Evolutionary conservation across 2,113 vertebrate species (phyloP), one percentile per base, ranked within the genome.

Genomic region (Malaclemys terrapin): DNA sequence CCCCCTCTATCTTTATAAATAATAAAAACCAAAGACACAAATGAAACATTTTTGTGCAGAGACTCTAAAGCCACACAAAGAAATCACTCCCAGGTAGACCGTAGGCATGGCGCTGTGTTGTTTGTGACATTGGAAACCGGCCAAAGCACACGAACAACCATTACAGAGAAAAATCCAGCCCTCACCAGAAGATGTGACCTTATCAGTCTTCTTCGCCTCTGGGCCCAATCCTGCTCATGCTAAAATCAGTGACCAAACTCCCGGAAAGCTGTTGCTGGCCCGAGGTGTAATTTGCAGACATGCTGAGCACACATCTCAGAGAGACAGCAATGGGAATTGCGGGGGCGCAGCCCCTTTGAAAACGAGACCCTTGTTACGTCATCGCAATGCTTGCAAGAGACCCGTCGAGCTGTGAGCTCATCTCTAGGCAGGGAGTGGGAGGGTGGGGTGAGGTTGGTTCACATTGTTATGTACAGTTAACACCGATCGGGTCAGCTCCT

Each of bases 391-490:
- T 92, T 10, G 1, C 50, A 94, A 94, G 90, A 95, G 57, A 95
- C 91, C 94, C 17, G 84, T 95, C 87, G 89, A 91, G 89, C 84
- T 93, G 94, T 97, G 95, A 97, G 96, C 96, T 97, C 97, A 97
- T 97, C 93, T 47, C 31, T 93, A 97, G 96, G 95, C 95, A 96
- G 91, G 38, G 96, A 97, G 95, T 31, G 50, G 53, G 93, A 59
- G 65, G 81, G 95, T 31, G 52, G 53, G 94, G 75, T 83, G 79
- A 83, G 81, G 88, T 54, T 52, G 93, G 92, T 85, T 96, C 93
- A 94, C 94, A 96, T 89, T 93, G 13, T 8, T 76, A 95, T 89
- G 88, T 76, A 35, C 56, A 91, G 89, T 91, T 95, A 92, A 97
- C 94, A 96, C 93, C 94, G 95, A 94, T 85, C 91, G 89, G 75